A percentile compares a stretch with the other conserved stretches of the same genome.
These are phyloP conservation scores for Sarcophaga bullata DNA, from an alignment of 1,140 invertebrate species.

Conservation along the genomic window DNA sequence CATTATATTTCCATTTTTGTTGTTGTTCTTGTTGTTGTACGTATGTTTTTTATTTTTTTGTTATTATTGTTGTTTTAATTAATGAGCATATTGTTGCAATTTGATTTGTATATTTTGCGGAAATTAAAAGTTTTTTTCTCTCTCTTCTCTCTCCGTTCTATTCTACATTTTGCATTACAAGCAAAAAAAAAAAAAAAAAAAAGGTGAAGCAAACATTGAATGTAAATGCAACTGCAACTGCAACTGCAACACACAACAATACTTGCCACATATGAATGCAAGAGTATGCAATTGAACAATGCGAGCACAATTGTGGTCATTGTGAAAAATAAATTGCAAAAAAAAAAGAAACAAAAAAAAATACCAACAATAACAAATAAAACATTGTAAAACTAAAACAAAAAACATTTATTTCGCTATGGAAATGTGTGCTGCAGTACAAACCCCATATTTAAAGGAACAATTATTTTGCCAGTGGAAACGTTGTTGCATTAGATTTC, in stretches of 20 bases:
- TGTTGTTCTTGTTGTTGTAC: neutral
- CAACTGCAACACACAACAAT: neutral
- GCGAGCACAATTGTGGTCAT: neutral
- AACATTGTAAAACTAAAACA: neutral
- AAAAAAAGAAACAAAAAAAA: neutral
- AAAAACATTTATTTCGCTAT: neutral
- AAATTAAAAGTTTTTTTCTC: neutral
- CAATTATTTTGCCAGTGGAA: neutral
- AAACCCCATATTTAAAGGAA: neutral
- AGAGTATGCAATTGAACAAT: neutral
- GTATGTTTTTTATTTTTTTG: neutral
- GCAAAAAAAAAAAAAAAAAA: neutral
- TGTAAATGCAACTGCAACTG: too few species aligned
- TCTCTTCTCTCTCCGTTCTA: too few species aligned
- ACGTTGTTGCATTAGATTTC: neutral
- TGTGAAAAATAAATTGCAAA: neutral
- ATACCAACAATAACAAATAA: neutral
- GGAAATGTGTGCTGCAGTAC: neutral
- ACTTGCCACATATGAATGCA: neutral
- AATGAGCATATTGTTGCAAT: constrained; percentile 26
- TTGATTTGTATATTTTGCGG: constrained; percentile 32
- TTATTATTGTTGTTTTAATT: constrained; percentile 23
- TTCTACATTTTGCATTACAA: neutral
- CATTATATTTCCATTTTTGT: neutral
- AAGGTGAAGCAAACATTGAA: neutral